A percentile compares a stretch with the other conserved stretches of the same genome.
These are phyloP conservation scores for Hippocampus barbouri DNA, from an alignment of 2,113 vertebrate species.

Conservation along the genomic window DNA sequence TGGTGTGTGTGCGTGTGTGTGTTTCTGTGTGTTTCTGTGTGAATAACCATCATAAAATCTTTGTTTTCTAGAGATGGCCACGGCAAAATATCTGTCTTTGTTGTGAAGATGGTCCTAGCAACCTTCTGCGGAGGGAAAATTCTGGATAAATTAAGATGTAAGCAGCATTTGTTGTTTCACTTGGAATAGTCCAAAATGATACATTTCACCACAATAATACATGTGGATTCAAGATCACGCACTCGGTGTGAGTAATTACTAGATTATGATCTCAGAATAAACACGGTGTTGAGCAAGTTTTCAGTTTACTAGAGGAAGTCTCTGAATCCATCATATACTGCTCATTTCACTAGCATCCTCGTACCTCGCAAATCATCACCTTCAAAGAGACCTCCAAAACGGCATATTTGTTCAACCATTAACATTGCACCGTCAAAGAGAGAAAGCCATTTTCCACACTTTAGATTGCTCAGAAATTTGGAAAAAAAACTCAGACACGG, in stretches of 20 bases:
- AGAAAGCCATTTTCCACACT: no score
- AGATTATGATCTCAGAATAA: neutral
- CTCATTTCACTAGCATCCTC: no score
- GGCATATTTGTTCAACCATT: no score
- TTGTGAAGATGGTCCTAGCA: slow-evolving; percentile 90
- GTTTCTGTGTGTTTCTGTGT: neutral
- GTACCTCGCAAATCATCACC: no score
- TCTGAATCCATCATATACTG: neutral
- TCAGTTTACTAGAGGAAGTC: neutral
- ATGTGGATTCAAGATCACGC: neutral
- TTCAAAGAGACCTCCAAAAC: no score
- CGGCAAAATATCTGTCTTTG: slow-evolving; percentile 91
- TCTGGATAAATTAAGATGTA: slow-evolving; percentile 99
- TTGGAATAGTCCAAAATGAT: slow-evolving; percentile 21
- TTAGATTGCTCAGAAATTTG: no score
- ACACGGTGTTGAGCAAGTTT: neutral
- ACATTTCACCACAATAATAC: slow-evolving; percentile 12
- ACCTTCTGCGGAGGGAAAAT: slow-evolving; percentile 97
- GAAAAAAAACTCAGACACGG: no score
- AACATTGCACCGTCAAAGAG: no score
- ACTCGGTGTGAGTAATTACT: neutral
- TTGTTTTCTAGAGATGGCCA: slow-evolving; percentile 85
- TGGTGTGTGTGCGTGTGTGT: neutral
- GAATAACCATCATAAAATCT: slow-evolving; percentile 12
- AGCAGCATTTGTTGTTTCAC: slow-evolving; percentile 59